Percentiles rank a stretch among this genome's conserved stretches.
Conservation (phyloP, 2,113 vertebrate species). For the Ceyx margarethae region DNA sequence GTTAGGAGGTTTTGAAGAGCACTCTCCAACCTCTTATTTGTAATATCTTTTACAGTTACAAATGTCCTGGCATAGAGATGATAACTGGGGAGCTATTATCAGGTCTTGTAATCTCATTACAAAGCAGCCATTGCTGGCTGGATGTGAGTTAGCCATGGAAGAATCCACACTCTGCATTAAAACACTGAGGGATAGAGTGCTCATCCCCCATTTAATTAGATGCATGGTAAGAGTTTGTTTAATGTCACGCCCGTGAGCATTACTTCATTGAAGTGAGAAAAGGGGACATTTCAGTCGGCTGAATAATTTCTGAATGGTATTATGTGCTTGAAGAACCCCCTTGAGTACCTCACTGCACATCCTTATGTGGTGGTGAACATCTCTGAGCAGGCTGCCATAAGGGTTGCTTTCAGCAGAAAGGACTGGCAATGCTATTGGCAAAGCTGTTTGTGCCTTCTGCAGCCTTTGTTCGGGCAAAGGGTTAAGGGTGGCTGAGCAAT, state of each 20-base stretch:
- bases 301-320: not conserved
- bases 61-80: constrained; percentile 7
- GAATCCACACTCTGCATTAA: not conserved
- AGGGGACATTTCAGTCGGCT: not conserved
- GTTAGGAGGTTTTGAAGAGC: not conserved
- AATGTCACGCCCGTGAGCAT: constrained; percentile 2
- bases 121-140: not conserved
- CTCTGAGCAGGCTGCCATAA: not conserved
- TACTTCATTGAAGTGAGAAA: not conserved
- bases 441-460: not conserved
- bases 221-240: constrained; percentile 31
- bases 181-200: not conserved
- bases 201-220: constrained; percentile 43
- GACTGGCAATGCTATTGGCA: not conserved
- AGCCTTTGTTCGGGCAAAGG: not conserved
- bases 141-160: not conserved
- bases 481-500: not conserved
- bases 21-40: not conserved
- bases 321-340: not conserved
- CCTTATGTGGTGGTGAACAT: not conserved
- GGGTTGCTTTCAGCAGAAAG: not conserved
- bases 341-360: not conserved
- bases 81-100: constrained; percentile 38
- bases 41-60: constrained; percentile 6
- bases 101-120: constrained; percentile 40